These are phyloP conservation scores for Sebastes umbrosus DNA, from an alignment of 2,797 vertebrate species.

Conservation along the genomic window DNA sequence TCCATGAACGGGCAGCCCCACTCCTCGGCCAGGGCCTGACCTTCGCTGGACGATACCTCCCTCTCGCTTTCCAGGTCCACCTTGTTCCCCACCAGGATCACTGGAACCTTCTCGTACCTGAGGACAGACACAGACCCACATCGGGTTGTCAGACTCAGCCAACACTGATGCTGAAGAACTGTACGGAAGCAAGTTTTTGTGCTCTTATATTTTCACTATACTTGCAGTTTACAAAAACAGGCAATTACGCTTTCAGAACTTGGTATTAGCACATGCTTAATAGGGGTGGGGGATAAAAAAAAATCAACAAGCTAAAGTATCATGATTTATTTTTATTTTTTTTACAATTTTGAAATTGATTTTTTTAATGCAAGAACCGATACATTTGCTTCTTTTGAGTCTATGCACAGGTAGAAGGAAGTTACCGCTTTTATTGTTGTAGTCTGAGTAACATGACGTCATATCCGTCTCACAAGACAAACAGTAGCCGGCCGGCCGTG, in stretches of 20 bases:
- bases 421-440: no score
- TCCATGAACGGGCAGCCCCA: conserved; percentile 99
- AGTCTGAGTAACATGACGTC: no score
- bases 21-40: conserved; percentile 96
- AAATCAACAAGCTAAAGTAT: no score
- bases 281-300: no score
- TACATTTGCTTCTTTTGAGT: no score
- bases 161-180: not conserved
- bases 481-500: accelerated
- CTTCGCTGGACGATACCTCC: conserved; percentile 94
- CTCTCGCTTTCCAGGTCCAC: conserved; percentile 98
- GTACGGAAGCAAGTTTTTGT: not conserved
- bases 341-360: no score
- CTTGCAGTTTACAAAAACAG: not conserved
- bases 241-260: not conserved
- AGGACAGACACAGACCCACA: conserved; percentile 38
- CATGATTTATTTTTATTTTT: accelerated
- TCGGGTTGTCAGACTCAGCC: not conserved
- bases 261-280: not conserved
- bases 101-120: conserved; percentile 98
- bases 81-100: conserved; percentile 99
- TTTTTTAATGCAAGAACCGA: no score
- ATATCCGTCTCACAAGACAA: no score
- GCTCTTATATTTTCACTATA: not conserved
- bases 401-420: no score